Conservation (phyloP, 1,140 invertebrate genomes). For the Leptinotarsa undecemlineata region DNA sequence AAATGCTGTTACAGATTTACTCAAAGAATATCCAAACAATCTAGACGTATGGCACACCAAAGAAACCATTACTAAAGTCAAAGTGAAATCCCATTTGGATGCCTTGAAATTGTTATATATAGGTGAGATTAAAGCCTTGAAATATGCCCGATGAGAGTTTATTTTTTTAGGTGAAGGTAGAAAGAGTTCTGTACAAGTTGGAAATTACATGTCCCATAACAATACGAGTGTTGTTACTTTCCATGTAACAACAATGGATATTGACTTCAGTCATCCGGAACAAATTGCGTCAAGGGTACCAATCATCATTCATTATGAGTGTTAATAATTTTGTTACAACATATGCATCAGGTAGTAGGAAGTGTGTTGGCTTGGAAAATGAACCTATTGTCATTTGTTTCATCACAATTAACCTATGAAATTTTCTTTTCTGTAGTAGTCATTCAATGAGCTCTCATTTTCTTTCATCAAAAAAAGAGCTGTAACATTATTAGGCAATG, state of each 20-base stretch:
- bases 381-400: too few species aligned
- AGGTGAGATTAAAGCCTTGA: conserved; percentile 28
- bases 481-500: too few species aligned
- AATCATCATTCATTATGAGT: too few species aligned
- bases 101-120: conserved; percentile 41
- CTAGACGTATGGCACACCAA: conserved; percentile 20
- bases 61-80: conserved; percentile 30
- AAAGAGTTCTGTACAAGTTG: conserved; percentile 35
- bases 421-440: too few species aligned
- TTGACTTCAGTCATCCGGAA: conserved; percentile 37
- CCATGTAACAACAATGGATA: conserved; percentile 36
- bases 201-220: conserved; percentile 40
- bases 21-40: conserved; percentile 34
- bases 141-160: background rate
- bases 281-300: conserved; percentile 39
- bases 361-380: too few species aligned
- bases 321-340: too few species aligned
- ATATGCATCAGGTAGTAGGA: too few species aligned
- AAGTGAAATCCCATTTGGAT: conserved; percentile 31
- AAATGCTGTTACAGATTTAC: conserved; percentile 39
- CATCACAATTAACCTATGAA: too few species aligned
- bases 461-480: too few species aligned
- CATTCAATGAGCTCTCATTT: too few species aligned
- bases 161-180: conserved; percentile 44
- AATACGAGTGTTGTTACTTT: conserved; percentile 43